phyloP scores from a whole-genome alignment of 2,888 invertebrate species.

The Malacosoma neustria region DNA sequence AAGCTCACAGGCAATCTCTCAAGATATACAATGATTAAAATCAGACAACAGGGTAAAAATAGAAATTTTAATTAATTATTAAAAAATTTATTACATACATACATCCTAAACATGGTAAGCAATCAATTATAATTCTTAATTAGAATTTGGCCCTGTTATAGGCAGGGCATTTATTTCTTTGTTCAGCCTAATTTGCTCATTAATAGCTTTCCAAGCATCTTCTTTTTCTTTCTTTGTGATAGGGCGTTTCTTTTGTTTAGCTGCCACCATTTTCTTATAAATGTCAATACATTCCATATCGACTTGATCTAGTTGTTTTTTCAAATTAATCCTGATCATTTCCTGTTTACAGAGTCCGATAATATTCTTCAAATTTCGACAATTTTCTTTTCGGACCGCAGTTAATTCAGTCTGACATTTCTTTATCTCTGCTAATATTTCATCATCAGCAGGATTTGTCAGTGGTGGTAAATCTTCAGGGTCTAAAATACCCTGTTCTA shows the following conservation, averaged over 20 bases:
- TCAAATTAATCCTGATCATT: constrained; percentile 84
- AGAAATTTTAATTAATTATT: no score
- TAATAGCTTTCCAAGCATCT: constrained; percentile 82
- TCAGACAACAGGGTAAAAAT: background rate
- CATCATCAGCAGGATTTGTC: constrained; percentile 83
- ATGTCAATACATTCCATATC: constrained; percentile 88
- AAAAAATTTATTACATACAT: no score
- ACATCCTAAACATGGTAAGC: no score
- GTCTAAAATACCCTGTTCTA: constrained; percentile 89
- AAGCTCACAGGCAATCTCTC: no score
- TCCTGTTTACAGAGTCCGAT: constrained; percentile 84
- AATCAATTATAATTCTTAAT: constrained; percentile 32
- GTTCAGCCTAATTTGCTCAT: constrained; percentile 77
- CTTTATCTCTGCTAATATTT: constrained; percentile 90
- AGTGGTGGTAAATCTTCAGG: constrained; percentile 78
- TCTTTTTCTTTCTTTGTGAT: constrained; percentile 88
- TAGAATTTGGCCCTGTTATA: constrained; percentile 62
- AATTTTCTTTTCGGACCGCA: constrained; percentile 87
- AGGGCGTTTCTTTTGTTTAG: constrained; percentile 87
- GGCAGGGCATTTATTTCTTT: constrained; percentile 69
- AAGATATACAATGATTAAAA: background rate
- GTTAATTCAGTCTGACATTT: constrained; percentile 89
- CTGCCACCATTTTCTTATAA: constrained; percentile 85
- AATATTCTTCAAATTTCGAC: constrained; percentile 80
- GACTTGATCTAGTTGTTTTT: constrained; percentile 81